Evolutionary conservation across 1,140 invertebrate species (phyloP).

Genomic region (Diorhabda sublineata): DNA sequence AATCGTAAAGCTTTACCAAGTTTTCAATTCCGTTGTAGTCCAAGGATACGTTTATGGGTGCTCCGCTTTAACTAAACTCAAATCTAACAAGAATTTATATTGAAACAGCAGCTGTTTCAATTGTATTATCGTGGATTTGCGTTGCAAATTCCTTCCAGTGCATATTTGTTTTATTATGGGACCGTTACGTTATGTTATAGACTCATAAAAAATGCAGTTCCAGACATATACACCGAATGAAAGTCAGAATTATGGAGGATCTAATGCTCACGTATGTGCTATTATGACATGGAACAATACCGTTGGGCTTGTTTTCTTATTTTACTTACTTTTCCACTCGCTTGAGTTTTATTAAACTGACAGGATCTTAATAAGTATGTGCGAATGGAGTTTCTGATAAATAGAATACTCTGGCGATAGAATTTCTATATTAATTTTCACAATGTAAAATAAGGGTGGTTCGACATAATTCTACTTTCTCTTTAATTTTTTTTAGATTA

Average conservation of each 20-base stretch:
- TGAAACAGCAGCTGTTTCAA: constrained; percentile 1
- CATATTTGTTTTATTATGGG: constrained; percentile 5
- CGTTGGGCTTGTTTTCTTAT: background rate
- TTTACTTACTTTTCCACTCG: no score
- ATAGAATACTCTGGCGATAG: no score
- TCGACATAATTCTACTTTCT: no score
- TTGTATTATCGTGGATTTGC: constrained; percentile 11
- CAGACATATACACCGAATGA: background rate
- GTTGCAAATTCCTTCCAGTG: constrained; percentile 5
- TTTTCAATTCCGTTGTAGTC: background rate
- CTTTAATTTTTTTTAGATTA: no score
- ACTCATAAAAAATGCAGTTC: background rate
- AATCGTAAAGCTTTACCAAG: background rate
- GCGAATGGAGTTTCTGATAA: no score
- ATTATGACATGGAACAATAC: background rate
- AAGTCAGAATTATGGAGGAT: constrained; percentile 2
- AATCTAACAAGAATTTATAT: constrained; percentile 1
- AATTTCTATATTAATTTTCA: no score
- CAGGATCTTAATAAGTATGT: no score
- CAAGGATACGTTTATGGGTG: background rate
- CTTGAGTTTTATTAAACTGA: no score
- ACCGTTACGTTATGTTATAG: constrained; percentile 5
- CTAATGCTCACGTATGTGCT: background rate
- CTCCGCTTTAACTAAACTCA: constrained; percentile 4
- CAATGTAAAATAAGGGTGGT: no score